Base-by-base conservation (phyloP, 92 coral and sea anemone species). In the Palythoa heliodiscus region DNA sequence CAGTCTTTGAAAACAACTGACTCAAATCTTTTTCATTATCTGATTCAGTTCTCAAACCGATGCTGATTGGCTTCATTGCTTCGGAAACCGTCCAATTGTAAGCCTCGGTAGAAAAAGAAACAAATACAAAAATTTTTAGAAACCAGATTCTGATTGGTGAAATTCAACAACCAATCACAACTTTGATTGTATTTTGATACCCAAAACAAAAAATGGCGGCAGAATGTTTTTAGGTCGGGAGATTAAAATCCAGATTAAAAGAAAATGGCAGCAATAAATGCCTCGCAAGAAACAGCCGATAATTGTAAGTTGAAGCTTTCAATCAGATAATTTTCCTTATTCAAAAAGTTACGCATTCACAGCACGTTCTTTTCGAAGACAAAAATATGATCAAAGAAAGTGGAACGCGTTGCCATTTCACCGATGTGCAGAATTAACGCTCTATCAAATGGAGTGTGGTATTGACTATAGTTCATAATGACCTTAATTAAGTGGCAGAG, bases 211-310 rank as follows among this genome's bases (percentile, higher is more conserved):
- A 88, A 82, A 35, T 91, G 93, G 93, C 93, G 93, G 93, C 84
- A 88, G 85, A 64, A 54, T 20, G 17, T 16, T 38, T 37, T 29
- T 29, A 29, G 35, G 35, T 29, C 35, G 35, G 35, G 1, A 29
- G 35, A n/a, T n/a, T n/a, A n/a, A n/a, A n/a, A n/a, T 29, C 1
- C 35, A 29, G 1, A 29, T 29, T 29, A 1, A 29, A 29, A 29
- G 35, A 53, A 22, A 67, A 91, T 91, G 93, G 87, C 91, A 19
- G 23, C 84, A 12, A 69, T 53, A 85, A 61, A 74, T 57, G 76
- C 98, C 48, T 75, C 86, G 16, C 95, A 94, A 87, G 92, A 94
- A 83, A 94, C 91, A 15, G 93, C 90, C 3, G 95, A 92, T 68
- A 90, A 88, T 53, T 80, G 98, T 94, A 70, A 92, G 98, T 87